phyloP scores from a whole-genome alignment of 2,797 vertebrate species.

The Ataeniobius toweri region DNA sequence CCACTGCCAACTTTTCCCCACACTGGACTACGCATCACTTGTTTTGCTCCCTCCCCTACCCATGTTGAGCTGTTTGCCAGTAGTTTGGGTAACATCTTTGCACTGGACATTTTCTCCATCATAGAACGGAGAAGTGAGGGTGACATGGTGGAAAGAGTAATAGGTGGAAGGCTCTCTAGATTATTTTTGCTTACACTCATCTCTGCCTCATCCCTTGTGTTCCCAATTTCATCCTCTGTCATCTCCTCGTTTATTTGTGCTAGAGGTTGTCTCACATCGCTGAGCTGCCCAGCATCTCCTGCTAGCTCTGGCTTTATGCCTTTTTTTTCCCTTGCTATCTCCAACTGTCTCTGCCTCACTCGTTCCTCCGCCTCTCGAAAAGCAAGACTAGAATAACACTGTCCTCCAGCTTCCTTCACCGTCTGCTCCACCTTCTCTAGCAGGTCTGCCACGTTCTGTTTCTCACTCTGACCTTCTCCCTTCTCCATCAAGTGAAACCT shows the following conservation, averaged over 20 bases:
- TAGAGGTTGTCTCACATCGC: slow-evolving; percentile 61
- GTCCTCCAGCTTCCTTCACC: slow-evolving; percentile 72
- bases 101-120: slow-evolving; percentile 51
- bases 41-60: slow-evolving; percentile 58
- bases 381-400: slow-evolving; percentile 68
- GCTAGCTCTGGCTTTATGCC: slow-evolving; percentile 13
- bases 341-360: slow-evolving; percentile 69
- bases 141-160: slow-evolving; percentile 50
- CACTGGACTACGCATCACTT: slow-evolving; percentile 48
- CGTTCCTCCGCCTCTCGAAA: slow-evolving; percentile 71
- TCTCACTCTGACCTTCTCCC: background rate
- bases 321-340: slow-evolving; percentile 53
- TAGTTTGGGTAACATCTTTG: slow-evolving; percentile 64
- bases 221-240: slow-evolving; percentile 66
- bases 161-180: slow-evolving; percentile 56
- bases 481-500: slow-evolving; percentile 77
- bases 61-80: slow-evolving; percentile 57
- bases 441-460: slow-evolving; percentile 57
- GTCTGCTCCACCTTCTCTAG: slow-evolving; percentile 80
- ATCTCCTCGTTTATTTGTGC: slow-evolving; percentile 66
- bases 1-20: slow-evolving; percentile 58
- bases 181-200: slow-evolving; percentile 55
- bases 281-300: slow-evolving; percentile 16
- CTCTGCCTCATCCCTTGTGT: slow-evolving; percentile 72
- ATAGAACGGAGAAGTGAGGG: slow-evolving; percentile 65